Evolutionary conservation across 2,888 invertebrate species (phyloP).

Genomic region (Hedychridium roseum): DNA sequence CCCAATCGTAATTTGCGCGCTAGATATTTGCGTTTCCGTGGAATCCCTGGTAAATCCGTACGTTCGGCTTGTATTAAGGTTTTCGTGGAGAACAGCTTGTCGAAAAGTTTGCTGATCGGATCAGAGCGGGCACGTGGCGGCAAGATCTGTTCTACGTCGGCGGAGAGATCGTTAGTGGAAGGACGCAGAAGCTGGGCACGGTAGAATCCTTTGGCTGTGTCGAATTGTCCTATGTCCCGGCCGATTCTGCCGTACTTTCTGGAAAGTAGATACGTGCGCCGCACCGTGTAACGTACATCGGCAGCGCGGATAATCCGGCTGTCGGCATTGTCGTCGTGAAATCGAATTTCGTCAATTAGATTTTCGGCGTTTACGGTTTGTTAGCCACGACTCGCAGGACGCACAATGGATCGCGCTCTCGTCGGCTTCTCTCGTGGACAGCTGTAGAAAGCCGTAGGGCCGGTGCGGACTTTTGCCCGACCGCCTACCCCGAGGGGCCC

Average conservation of each 20-base stretch:
- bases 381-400: constrained; percentile 37
- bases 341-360: constrained; percentile 63
- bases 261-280: constrained; percentile 39
- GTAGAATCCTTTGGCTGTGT: constrained; percentile 36
- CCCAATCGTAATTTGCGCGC: too few species aligned
- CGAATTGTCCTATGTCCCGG: constrained; percentile 42
- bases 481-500: constrained; percentile 31
- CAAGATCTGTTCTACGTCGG: neutral
- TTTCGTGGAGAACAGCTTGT: too few species aligned
- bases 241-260: constrained; percentile 44
- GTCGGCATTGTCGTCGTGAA: constrained; percentile 40
- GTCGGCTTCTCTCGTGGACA: constrained; percentile 34
- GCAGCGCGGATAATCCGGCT: constrained; percentile 33
- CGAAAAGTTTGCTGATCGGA: constrained; percentile 10
- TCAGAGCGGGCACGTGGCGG: constrained; percentile 11
- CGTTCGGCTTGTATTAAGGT: too few species aligned
- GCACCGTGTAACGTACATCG: too few species aligned
- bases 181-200: constrained; percentile 10
- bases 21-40: too few species aligned
- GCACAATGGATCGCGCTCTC: constrained; percentile 39
- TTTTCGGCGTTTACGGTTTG: constrained; percentile 61
- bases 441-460: constrained; percentile 34
- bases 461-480: constrained; percentile 20
- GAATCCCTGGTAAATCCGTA: too few species aligned
- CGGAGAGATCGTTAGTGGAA: constrained; percentile 22